These are phyloP conservation scores for Arctopsyche grandis DNA, from an alignment of 1,140 invertebrate species.

Conservation along the genomic window DNA sequence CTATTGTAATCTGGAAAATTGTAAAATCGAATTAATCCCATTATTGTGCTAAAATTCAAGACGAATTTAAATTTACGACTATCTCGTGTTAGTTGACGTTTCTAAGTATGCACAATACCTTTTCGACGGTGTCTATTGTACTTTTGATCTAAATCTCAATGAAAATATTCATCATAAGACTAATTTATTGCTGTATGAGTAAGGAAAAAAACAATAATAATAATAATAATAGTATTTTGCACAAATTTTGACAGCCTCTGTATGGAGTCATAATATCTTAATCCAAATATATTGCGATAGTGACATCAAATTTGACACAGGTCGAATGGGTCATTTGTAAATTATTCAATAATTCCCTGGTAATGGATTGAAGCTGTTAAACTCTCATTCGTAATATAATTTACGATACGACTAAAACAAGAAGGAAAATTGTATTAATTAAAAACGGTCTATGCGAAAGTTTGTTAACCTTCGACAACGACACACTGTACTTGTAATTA, in stretches of 20 bases:
- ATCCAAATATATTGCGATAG: conserved; percentile 26
- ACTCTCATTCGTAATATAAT: neutral
- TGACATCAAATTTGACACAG: conserved; percentile 22
- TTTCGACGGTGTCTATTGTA: conserved; percentile 10
- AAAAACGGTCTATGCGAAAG: neutral
- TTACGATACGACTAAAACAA: neutral
- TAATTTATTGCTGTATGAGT: neutral
- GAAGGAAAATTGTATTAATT: no score
- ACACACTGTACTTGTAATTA: neutral
- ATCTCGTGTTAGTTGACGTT: neutral
- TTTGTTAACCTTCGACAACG: neutral
- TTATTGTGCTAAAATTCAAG: neutral
- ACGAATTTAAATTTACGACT: neutral
- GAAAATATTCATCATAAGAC: conserved; percentile 12
- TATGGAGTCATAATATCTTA: neutral
- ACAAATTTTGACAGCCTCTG: conserved; percentile 13
- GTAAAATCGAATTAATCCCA: no score
- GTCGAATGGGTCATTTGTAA: conserved; percentile 20
- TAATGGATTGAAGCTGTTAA: neutral
- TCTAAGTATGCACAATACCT: neutral
- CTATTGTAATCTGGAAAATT: no score
- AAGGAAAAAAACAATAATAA: neutral
- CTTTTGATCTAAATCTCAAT: conserved; percentile 18
- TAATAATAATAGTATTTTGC: neutral
- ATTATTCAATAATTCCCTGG: conserved; percentile 1